Percentiles rank a stretch among this genome's conserved stretches.
Conservation (phyloP, 2,797 vertebrate genomes). For the Sciaenops ocellatus region DNA sequence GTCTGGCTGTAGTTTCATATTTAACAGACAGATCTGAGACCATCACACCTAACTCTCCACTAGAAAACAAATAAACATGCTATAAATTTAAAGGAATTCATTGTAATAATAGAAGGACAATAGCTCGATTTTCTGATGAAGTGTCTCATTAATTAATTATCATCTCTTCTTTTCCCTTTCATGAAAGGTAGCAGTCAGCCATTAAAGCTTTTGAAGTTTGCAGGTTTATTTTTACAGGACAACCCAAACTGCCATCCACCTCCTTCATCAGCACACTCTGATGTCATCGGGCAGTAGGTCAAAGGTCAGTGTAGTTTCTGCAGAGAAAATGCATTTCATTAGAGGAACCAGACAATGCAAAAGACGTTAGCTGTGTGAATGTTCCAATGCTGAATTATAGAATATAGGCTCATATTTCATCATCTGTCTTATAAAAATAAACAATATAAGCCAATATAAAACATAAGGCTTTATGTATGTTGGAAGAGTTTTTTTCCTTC, state of each 20-base stretch:
- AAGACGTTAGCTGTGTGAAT: neutral
- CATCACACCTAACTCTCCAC: neutral
- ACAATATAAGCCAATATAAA: too few species aligned
- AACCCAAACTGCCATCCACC: neutral
- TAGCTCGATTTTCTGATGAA: neutral
- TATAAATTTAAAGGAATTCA: neutral
- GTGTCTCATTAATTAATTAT: neutral
- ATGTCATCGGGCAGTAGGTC: conserved; percentile 16
- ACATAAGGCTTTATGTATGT: neutral
- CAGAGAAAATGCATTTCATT: conserved; percentile 12
- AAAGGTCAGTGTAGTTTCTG: conserved; percentile 41
- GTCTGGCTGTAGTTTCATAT: neutral
- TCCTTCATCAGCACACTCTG: neutral
- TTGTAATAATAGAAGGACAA: neutral
- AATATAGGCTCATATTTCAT: neutral
- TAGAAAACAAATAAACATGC: neutral
- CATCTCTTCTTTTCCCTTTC: neutral
- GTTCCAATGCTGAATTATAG: neutral
- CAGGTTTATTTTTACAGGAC: conserved; percentile 42
- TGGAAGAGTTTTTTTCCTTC: too few species aligned
- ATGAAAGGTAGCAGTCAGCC: neutral
- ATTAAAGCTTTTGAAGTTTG: neutral
- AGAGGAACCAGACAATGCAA: rapidly evolving
- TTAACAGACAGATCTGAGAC: neutral
- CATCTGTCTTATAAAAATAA: neutral